phyloP scores from a whole-genome alignment of 2,888 invertebrate genomes.

The Mimas tiliae region DNA sequence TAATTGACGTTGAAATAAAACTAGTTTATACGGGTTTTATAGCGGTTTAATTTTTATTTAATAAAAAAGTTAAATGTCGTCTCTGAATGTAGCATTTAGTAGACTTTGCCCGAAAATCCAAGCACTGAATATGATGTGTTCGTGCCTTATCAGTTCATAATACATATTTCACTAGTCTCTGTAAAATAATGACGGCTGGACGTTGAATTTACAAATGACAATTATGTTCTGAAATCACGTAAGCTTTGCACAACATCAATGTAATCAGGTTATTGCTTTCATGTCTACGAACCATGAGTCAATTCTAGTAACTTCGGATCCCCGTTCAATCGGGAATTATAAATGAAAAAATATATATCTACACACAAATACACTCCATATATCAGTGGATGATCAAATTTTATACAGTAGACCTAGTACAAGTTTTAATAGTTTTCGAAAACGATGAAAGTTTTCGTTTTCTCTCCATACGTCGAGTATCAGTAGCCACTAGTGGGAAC shows the following conservation, averaged over 20 bases:
- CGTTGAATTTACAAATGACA: slow-evolving; percentile 8
- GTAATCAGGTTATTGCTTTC: slow-evolving; percentile 20
- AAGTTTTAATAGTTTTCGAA: too few species aligned
- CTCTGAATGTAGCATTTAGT: too few species aligned
- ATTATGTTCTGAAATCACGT: slow-evolving; percentile 22
- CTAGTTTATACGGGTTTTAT: too few species aligned
- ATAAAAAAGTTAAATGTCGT: too few species aligned
- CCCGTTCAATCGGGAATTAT: neutral
- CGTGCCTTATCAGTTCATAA: neutral
- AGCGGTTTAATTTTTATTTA: too few species aligned
- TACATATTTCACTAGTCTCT: neutral
- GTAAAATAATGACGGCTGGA: neutral
- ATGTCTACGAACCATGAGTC: slow-evolving; percentile 12
- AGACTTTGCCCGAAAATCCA: too few species aligned
- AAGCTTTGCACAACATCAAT: slow-evolving; percentile 19
- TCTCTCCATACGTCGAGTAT: too few species aligned
- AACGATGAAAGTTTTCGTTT: too few species aligned
- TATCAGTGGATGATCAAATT: neutral
- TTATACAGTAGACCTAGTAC: too few species aligned
- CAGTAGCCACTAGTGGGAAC: too few species aligned
- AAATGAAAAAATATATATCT: slow-evolving; percentile 5
- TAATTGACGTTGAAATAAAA: too few species aligned
- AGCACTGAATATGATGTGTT: neutral
- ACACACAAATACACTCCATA: neutral
- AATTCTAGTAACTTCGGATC: neutral